Percentiles rank a stretch among this genome's conserved stretches.
phyloP scores from a whole-genome alignment of 1,140 invertebrate species.

The Solenopsis fugax region DNA sequence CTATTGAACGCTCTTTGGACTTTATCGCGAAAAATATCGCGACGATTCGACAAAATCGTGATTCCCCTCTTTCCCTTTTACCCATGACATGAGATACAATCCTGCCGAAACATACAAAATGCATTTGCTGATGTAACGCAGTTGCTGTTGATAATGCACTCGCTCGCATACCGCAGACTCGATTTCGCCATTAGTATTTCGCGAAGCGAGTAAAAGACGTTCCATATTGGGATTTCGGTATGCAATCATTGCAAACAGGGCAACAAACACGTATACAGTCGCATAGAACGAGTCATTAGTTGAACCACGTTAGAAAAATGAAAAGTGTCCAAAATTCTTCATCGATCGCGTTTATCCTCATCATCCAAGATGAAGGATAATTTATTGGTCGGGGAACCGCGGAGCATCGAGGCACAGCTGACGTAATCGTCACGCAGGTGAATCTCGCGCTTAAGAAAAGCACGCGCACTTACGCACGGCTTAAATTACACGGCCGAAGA shows the following conservation, averaged over 20 bases:
- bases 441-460: constrained; percentile 60
- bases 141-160: constrained; percentile 73
- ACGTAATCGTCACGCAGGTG: constrained; percentile 55
- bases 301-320: not conserved
- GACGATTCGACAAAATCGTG: constrained; percentile 25
- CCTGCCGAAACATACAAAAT: constrained; percentile 69
- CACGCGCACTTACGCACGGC: constrained; percentile 32
- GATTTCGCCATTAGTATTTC: constrained; percentile 70
- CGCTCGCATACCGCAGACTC: constrained; percentile 48
- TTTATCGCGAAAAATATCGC: constrained; percentile 18
- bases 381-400: constrained; percentile 20
- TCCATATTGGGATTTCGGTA: not conserved
- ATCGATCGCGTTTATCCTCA: not conserved
- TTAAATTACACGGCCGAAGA: constrained; percentile 50
- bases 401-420: constrained; percentile 3
- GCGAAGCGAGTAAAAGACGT: constrained; percentile 50
- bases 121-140: constrained; percentile 69
- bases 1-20: not conserved
- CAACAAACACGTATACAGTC: not conserved
- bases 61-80: not conserved
- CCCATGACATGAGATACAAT: constrained; percentile 31
- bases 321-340: not conserved
- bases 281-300: not conserved
- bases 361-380: not conserved
- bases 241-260: not conserved